These are phyloP conservation scores for Callospermophilus lateralis DNA, from an alignment of 2,113 vertebrate species.

Conservation along the genomic window DNA sequence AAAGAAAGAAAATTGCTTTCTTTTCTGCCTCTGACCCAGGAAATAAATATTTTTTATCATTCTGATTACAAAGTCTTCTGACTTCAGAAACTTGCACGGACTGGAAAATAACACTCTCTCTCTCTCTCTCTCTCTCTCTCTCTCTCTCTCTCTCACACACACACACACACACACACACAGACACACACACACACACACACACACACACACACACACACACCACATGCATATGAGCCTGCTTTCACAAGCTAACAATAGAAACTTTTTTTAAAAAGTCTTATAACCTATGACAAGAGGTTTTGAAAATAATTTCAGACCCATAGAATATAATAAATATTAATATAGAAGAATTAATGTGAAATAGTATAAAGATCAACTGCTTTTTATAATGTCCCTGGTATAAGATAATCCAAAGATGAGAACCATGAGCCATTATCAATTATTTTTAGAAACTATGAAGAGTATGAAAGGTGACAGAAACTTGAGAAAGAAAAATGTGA, in stretches of 20 bases:
- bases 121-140: not conserved
- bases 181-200: not conserved
- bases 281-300: not conserved
- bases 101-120: not conserved
- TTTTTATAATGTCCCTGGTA: not conserved
- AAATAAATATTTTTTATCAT: not conserved
- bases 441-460: not conserved
- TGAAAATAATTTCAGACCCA: not conserved
- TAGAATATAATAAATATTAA: conserved; percentile 7
- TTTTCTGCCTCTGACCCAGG: not conserved
- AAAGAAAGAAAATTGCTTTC: not conserved
- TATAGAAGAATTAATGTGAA: not conserved
- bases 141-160: not conserved
- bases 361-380: not conserved
- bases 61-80: not conserved
- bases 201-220: not conserved
- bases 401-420: not conserved
- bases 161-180: not conserved
- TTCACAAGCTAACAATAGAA: not conserved
- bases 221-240: not conserved
- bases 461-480: conserved; percentile 8
- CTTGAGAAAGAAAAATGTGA: not conserved
- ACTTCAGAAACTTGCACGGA: not conserved
- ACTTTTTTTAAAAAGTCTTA: not conserved
- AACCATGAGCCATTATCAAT: not conserved